Evolutionary conservation across 1,140 invertebrate genomes (phyloP).

Genomic region (Lucilia cuprina): DNA sequence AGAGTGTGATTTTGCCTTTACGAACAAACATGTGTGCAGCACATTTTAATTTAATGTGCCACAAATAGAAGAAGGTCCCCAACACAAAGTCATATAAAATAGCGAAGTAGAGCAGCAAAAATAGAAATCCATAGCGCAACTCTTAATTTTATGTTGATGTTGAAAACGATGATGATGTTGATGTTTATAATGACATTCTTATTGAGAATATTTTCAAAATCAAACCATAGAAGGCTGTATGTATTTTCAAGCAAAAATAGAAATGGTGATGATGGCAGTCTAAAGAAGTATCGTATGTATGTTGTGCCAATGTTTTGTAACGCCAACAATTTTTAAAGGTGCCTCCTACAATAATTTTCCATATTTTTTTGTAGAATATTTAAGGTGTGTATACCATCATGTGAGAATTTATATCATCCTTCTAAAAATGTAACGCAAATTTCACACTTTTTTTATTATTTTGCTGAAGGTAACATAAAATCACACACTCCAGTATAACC

Average conservation of each 20-base stretch:
- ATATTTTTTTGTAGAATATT: too few species aligned
- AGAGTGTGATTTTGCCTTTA: background rate
- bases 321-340: too few species aligned
- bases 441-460: background rate
- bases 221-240: too few species aligned
- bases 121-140: background rate
- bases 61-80: background rate
- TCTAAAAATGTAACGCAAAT: background rate
- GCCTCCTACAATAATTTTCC: too few species aligned
- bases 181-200: background rate
- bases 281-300: too few species aligned
- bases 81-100: background rate
- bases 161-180: background rate
- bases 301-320: too few species aligned
- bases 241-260: too few species aligned
- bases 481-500: background rate
- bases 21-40: background rate
- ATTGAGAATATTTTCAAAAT: background rate
- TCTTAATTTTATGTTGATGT: background rate
- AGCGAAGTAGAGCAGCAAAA: background rate
- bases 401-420: background rate
- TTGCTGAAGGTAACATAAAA: background rate
- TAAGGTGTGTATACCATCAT: too few species aligned
- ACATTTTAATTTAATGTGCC: background rate
- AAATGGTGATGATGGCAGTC: too few species aligned